Evolutionary conservation across 2,888 invertebrate genomes (phyloP).

Genomic region (Tipula helvola): DNA sequence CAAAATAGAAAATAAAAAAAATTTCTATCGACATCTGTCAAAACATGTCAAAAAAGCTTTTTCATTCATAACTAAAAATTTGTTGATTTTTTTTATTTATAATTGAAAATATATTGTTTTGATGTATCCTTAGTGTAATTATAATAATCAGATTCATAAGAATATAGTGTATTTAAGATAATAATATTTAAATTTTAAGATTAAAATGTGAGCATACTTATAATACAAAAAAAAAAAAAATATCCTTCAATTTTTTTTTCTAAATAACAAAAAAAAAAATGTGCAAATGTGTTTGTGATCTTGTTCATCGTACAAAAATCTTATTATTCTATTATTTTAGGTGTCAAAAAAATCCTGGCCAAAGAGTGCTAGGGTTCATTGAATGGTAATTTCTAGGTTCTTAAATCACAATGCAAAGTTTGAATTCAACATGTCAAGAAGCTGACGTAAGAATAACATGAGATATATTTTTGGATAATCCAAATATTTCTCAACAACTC

Average conservation of each 20-base stretch:
- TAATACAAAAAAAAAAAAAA: neutral
- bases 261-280: neutral
- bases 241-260: neutral
- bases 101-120: constrained; percentile 6
- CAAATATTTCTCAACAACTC: neutral
- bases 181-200: neutral
- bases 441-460: constrained; percentile 42
- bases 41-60: constrained; percentile 18
- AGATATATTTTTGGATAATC: neutral
- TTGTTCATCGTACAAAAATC: neutral
- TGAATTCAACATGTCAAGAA: constrained; percentile 53
- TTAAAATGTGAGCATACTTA: neutral
- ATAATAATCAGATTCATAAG: neutral
- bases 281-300: neutral
- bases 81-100: neutral
- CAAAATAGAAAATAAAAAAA: neutral
- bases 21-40: constrained; percentile 16
- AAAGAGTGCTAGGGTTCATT: constrained; percentile 21
- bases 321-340: neutral
- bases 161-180: neutral
- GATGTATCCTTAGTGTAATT: neutral
- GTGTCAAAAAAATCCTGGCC: constrained; percentile 13
- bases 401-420: constrained; percentile 47
- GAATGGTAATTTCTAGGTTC: constrained; percentile 20
- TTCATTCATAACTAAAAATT: constrained; percentile 10